Conservation (phyloP, 2,888 invertebrate genomes). For the Nesidiocoris tenuis region DNA sequence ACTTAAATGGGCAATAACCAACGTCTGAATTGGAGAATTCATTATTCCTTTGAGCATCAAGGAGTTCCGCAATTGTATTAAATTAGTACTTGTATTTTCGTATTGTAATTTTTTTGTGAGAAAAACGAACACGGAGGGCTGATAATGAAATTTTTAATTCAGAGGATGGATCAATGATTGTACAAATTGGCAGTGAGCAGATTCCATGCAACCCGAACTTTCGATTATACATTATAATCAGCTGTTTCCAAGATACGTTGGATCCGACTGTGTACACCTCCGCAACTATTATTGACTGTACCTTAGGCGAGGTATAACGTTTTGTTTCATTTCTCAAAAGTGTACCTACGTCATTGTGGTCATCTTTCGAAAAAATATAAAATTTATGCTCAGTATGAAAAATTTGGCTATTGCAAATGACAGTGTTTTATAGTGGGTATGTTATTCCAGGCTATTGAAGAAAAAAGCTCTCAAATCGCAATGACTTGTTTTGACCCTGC, state of each 20-base stretch:
- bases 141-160: not conserved
- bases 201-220: slow-evolving; percentile 88
- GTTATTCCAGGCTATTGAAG: slow-evolving; percentile 26
- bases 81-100: too few species aligned
- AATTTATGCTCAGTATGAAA: too few species aligned
- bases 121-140: too few species aligned
- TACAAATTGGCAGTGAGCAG: not conserved
- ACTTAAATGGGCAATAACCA: too few species aligned
- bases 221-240: slow-evolving; percentile 85
- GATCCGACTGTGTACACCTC: slow-evolving; percentile 84
- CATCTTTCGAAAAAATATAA: too few species aligned
- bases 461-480: slow-evolving; percentile 8
- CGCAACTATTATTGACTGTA: slow-evolving; percentile 87
- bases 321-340: too few species aligned
- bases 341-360: too few species aligned
- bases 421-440: too few species aligned
- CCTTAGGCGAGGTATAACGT: slow-evolving; percentile 58
- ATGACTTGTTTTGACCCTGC: slow-evolving; percentile 5
- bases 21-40: too few species aligned
- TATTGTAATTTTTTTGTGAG: too few species aligned
- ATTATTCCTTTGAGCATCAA: too few species aligned
- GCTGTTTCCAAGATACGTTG: slow-evolving; percentile 83
- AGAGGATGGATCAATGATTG: not conserved
- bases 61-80: too few species aligned
- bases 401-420: not conserved